A percentile compares a stretch with the other conserved stretches of the same genome.
Conservation (phyloP, 2,113 vertebrate genomes). For the Ceratotherium simum region DNA sequence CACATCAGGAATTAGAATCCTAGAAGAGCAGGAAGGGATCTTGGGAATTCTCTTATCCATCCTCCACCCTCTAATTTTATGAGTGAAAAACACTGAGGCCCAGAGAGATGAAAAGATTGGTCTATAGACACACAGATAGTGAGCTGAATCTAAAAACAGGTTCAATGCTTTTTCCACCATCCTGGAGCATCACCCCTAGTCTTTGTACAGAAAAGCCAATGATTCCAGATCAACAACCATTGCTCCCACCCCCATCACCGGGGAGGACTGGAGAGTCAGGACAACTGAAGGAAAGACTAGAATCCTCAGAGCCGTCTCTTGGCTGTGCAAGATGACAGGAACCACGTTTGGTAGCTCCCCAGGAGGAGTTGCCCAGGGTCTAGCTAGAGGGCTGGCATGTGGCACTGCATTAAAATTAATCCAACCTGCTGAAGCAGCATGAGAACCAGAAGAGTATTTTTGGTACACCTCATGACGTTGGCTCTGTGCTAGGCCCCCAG, state of each 20-base stretch:
- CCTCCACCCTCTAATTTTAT: background rate
- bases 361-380: background rate
- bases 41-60: slow-evolving; percentile 24
- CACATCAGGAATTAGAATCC: slow-evolving; percentile 22
- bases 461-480: background rate
- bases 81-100: background rate
- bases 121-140: background rate
- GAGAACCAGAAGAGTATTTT: background rate
- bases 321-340: background rate
- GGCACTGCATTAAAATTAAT: slow-evolving; percentile 32
- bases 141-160: background rate
- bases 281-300: background rate
- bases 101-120: background rate
- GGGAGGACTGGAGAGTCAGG: background rate
- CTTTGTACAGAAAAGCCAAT: background rate
- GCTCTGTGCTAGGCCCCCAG: background rate
- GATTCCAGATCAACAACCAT: background rate
- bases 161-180: background rate
- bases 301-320: background rate
- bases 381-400: background rate
- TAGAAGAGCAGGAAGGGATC: slow-evolving; percentile 12
- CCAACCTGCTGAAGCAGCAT: background rate
- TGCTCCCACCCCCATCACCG: background rate
- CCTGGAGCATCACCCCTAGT: background rate
- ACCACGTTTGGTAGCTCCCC: background rate